phyloP scores from a whole-genome alignment of 2,888 invertebrate species.

The Trileptium ribeirensis region DNA sequence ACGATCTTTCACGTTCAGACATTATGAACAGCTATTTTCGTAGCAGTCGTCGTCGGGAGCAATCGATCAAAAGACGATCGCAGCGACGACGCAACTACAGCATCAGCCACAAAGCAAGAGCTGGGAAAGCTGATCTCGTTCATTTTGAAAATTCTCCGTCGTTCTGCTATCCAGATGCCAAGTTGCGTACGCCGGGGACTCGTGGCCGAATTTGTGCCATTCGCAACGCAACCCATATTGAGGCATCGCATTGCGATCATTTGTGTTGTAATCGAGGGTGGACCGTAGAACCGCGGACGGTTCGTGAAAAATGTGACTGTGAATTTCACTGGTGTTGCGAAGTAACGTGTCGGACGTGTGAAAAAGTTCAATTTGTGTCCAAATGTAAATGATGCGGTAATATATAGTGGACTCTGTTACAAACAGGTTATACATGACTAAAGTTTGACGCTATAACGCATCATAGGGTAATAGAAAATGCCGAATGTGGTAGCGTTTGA shows the following conservation, averaged over 20 bases:
- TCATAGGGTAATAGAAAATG: no score
- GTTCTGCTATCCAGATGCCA: constrained; percentile 14
- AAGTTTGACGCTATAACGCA: no score
- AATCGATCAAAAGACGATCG: background rate
- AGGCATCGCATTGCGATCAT: constrained; percentile 51
- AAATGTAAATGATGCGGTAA: constrained; percentile 38
- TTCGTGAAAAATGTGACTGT: constrained; percentile 50
- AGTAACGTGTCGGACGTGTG: constrained; percentile 50
- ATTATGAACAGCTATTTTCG: background rate
- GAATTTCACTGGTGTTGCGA: constrained; percentile 54
- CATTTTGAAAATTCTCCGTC: constrained; percentile 37
- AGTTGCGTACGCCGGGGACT: constrained; percentile 50
- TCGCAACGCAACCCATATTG: constrained; percentile 51
- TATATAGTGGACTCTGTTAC: no score
- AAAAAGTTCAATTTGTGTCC: constrained; percentile 46
- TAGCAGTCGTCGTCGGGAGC: background rate
- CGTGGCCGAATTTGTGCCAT: constrained; percentile 53
- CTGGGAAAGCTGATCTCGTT: constrained; percentile 32
- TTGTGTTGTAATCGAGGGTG: constrained; percentile 58
- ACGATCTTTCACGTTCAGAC: background rate
- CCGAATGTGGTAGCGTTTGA: no score
- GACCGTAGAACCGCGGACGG: constrained; percentile 47
- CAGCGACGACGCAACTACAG: background rate
- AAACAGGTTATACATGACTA: no score
- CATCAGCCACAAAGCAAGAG: no score